A percentile compares a stretch with the other conserved stretches of the same genome.
Evolutionary conservation across 2,888 invertebrate species (phyloP).

Genomic region (Caenorhabditis macrosperma): DNA sequence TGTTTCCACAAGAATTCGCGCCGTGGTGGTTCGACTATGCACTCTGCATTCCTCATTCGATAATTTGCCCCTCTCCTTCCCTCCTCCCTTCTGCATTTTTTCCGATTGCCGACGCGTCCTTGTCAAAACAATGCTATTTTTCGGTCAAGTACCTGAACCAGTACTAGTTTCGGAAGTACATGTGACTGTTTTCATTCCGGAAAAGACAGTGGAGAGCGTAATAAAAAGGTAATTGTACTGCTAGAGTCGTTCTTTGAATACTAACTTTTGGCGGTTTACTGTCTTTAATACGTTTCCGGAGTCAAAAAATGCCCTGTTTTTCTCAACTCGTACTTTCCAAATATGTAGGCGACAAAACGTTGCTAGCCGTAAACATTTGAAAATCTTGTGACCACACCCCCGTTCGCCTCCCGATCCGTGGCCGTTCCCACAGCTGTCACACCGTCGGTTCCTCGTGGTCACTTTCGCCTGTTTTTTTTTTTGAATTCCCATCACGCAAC

Average conservation of each 20-base stretch:
- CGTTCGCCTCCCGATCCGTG: background rate
- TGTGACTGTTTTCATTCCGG: background rate
- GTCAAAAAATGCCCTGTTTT: too few relatives aligned
- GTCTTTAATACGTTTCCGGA: background rate
- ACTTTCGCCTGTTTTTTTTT: slow-evolving; percentile 7
- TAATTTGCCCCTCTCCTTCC: background rate
- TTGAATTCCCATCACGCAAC: background rate
- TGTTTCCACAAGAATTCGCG: background rate
- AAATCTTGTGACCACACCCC: too few relatives aligned
- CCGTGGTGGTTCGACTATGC: background rate
- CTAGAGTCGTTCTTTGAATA: background rate
- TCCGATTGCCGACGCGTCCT: slow-evolving; percentile 7
- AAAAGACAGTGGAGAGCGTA: background rate
- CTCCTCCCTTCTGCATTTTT: slow-evolving; percentile 3
- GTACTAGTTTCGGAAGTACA: slow-evolving; percentile 8
- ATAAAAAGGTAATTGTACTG: slow-evolving; percentile 22
- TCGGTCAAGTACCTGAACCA: slow-evolving; percentile 39
- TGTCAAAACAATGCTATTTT: slow-evolving; percentile 37
- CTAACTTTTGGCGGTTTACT: background rate
- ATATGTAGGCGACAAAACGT: too few relatives aligned
- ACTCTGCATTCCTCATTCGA: background rate
- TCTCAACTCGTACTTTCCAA: too few relatives aligned
- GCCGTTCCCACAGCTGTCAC: background rate
- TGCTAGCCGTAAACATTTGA: too few relatives aligned
- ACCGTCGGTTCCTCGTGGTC: slow-evolving; percentile 5